Evolutionary conservation across 2,797 vertebrate genomes (phyloP), one percentile per base, ranked within the genome.

Genomic region (Orestias chungarensis): DNA sequence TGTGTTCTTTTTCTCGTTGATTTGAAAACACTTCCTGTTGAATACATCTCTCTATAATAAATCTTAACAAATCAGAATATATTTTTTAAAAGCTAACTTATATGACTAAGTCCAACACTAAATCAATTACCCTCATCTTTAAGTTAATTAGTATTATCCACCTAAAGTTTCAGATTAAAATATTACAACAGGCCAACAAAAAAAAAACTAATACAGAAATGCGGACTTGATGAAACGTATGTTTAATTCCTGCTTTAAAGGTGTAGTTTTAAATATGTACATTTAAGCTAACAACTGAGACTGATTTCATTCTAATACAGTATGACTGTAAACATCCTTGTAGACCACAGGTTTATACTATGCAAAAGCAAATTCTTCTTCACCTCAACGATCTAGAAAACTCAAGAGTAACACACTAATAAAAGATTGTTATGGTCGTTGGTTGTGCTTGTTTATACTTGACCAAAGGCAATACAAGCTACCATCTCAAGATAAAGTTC

Each of bases 331-430:
- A 2, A 62, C n/a, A 15, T 40, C 20, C 20, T 47, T 68, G 52
- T 61, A 29, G 23, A 46, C 46, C 64, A 70, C 12, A 49, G 43
- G 80, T 72, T 64, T 61, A 71, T 69, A 79, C 84, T 89, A 87
- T 88, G 83, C 88, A 89, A 87, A 81, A 44, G 38, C 5, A 9
- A 49, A 65, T 5, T 52, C 31, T 59, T 3, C 46, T 78, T 74
- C 61, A 38, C 46, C 54, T 76, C 38, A 52, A 76, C 50, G 23
- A 49, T 38, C 43, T 9, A 70, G 71, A 73, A 29, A 35, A 33
- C 10, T 52, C 1, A 10, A 44, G 43, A n/a, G 42, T 43, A 43
- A 12, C 10, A 3, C 9, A 43, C 14, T 43, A 43, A 43, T n/a
- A 43, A 43, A 40, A 40, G 38, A 9, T 40, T 40, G 9, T 40